Conservation (phyloP, 1,140 invertebrate species). For the Propsilocerus akamusi region DNA sequence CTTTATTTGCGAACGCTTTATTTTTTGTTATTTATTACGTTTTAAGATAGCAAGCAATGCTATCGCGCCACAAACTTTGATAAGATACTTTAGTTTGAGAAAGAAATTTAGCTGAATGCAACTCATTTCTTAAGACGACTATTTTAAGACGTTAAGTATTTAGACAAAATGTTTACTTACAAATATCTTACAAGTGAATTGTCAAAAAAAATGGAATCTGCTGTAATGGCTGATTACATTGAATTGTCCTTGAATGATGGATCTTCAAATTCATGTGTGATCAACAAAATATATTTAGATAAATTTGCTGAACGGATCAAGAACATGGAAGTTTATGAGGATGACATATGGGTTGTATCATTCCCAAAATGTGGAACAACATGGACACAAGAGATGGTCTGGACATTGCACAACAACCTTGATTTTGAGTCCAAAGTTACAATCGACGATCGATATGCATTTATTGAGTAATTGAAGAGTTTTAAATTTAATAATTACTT, state of each 20-base stretch:
- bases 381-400: constrained; percentile 42
- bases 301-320: constrained; percentile 26
- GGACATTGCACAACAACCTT: constrained; percentile 32
- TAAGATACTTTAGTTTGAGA: too few species aligned
- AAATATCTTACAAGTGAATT: too few species aligned
- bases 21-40: too few species aligned
- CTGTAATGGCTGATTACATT: background rate
- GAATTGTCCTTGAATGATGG: constrained; percentile 9
- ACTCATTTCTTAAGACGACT: too few species aligned
- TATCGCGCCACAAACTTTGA: too few species aligned
- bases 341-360: constrained; percentile 36
- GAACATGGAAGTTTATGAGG: constrained; percentile 28
- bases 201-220: too few species aligned
- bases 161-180: too few species aligned
- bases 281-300: background rate
- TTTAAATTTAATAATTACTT: background rate
- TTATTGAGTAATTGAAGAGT: constrained; percentile 20
- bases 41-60: too few species aligned
- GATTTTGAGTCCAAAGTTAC: constrained; percentile 23
- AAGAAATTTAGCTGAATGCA: too few species aligned
- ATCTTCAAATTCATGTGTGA: background rate
- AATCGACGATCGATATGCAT: constrained; percentile 31
- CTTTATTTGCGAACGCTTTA: too few species aligned
- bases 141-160: too few species aligned
- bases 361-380: constrained; percentile 30